A percentile compares a stretch with the other conserved stretches of the same genome.
Conservation (phyloP, 2,888 invertebrate genomes). For the Clitarchus hookeri region DNA sequence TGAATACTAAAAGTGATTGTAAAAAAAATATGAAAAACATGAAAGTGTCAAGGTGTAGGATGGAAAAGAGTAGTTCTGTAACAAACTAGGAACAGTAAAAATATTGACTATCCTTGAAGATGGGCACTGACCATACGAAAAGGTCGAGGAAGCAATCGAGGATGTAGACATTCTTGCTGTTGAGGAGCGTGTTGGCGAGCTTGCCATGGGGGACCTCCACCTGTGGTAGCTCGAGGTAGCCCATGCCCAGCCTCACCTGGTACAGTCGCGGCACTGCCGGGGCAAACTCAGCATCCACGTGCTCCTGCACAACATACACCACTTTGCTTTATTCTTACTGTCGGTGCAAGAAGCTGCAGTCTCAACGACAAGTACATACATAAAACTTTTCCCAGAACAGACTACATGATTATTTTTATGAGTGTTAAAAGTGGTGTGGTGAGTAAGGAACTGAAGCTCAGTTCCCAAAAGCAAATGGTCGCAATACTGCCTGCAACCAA, state of each 20-base stretch:
- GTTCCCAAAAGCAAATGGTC: no score
- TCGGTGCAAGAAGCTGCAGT: not conserved
- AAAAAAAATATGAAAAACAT: not conserved
- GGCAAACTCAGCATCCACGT: constrained; percentile 68
- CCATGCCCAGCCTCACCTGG: constrained; percentile 96
- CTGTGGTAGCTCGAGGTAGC: constrained; percentile 97
- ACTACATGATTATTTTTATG: not conserved
- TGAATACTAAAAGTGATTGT: no score
- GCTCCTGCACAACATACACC: constrained; percentile 60
- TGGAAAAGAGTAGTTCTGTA: not conserved
- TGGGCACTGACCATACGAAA: constrained; percentile 80
- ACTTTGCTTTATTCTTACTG: not conserved
- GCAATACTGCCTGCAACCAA: no score
- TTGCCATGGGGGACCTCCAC: constrained; percentile 77
- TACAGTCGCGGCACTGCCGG: constrained; percentile 79
- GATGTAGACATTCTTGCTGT: constrained; percentile 93
- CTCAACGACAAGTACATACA: constrained; percentile 46
- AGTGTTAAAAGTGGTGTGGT: no score
- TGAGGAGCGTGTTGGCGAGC: constrained; percentile 75
- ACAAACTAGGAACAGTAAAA: not conserved
- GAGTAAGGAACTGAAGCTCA: no score
- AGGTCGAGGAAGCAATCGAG: constrained; percentile 93
- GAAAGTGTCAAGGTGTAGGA: not conserved
- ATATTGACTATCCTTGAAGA: not conserved
- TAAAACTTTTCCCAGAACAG: not conserved